These are phyloP conservation scores for Pristionchus japonicus DNA, from an alignment of 2,888 invertebrate species.

Conservation along the genomic window DNA sequence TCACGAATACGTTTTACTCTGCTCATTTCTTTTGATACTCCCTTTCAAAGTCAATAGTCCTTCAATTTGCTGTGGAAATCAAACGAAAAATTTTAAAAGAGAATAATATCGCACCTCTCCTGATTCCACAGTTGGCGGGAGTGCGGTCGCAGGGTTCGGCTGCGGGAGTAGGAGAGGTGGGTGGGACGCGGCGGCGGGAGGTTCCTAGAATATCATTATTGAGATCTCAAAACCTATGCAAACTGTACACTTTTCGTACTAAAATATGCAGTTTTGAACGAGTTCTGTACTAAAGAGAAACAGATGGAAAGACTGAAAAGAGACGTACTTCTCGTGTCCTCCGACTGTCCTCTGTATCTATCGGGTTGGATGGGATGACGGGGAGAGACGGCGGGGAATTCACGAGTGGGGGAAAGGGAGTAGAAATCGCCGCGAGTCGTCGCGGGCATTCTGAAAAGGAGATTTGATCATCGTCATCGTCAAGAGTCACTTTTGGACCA, in stretches of 20 bases:
- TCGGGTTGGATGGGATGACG: slow-evolving; percentile 21
- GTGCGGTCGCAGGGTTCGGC: not conserved
- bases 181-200: slow-evolving; percentile 3
- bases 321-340: slow-evolving; percentile 23
- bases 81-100: no score
- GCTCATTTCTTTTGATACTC: no score
- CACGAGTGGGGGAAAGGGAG: slow-evolving; percentile 44
- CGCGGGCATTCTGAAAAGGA: not conserved
- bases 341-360: slow-evolving; percentile 27
- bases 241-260: no score
- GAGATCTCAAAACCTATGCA: no score
- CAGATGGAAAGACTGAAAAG: no score
- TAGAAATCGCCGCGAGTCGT: slow-evolving; percentile 31
- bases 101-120: not conserved
- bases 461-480: no score
- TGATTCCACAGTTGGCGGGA: slow-evolving; percentile 41
- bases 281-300: not conserved
- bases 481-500: no score
- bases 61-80: no score
- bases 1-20: not conserved
- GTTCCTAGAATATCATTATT: not conserved
- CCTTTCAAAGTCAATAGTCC: no score
- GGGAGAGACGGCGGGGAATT: slow-evolving; percentile 38
- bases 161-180: not conserved
- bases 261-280: no score